Conservation (phyloP, 1,140 invertebrate genomes). For the Heliconius hewitsoni region DNA sequence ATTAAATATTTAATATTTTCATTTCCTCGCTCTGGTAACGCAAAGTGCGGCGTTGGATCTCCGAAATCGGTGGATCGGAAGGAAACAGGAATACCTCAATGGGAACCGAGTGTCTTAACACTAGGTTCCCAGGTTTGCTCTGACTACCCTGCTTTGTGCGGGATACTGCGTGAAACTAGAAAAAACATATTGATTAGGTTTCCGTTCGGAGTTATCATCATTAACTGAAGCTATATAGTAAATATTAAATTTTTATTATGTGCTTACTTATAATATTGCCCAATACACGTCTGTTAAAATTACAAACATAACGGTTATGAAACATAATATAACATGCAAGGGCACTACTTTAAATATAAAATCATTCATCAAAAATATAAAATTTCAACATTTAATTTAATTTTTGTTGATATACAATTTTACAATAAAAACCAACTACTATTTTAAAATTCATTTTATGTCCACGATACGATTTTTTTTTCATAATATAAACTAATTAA, state of each 20-base stretch:
- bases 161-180: too few relatives aligned
- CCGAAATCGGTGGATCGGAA: too few relatives aligned
- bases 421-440: not conserved
- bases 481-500: constrained; percentile 22
- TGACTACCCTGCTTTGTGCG: too few relatives aligned
- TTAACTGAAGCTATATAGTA: not conserved
- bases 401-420: constrained; percentile 1
- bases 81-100: too few relatives aligned
- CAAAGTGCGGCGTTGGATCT: too few relatives aligned
- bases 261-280: too few relatives aligned
- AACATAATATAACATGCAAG: not conserved
- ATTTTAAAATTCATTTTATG: constrained; percentile 2
- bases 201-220: not conserved
- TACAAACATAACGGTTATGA: not conserved
- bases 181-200: too few relatives aligned
- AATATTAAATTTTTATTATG: not conserved
- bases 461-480: not conserved
- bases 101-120: too few relatives aligned
- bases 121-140: too few relatives aligned
- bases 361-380: not conserved
- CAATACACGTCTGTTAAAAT: too few relatives aligned
- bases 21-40: too few relatives aligned
- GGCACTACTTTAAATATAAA: not conserved
- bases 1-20: too few relatives aligned
- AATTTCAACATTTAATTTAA: not conserved